These are phyloP conservation scores for Hyposmocoma kahamanoa DNA, from an alignment of 1,140 invertebrate genomes.

Conservation along the genomic window DNA sequence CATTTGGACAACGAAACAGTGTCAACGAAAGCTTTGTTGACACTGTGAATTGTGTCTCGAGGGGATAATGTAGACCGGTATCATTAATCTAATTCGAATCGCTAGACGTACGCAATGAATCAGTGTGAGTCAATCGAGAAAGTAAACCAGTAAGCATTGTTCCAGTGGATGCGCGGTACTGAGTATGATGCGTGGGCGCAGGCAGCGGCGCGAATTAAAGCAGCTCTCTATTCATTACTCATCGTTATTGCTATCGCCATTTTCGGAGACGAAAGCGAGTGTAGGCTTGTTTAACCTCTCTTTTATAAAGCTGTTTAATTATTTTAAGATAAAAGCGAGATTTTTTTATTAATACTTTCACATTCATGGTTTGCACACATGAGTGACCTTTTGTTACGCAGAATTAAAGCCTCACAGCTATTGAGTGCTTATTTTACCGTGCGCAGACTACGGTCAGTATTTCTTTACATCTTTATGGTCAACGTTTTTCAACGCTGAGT, in stretches of 20 bases:
- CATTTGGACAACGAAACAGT: background rate
- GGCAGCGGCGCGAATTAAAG: constrained; percentile 61
- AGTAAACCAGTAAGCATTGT: constrained; percentile 70
- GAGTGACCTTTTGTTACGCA: constrained; percentile 44
- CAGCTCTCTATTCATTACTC: constrained; percentile 72
- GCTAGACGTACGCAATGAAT: constrained; percentile 61
- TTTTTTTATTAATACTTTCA: constrained; percentile 5
- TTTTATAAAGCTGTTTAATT: constrained; percentile 21
- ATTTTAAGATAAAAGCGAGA: constrained; percentile 12
- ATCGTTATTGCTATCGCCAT: constrained; percentile 65
- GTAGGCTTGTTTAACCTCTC: constrained; percentile 47
- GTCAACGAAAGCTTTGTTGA: constrained; percentile 26
- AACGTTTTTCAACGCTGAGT: no score
- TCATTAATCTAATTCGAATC: constrained; percentile 63
- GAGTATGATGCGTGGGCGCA: constrained; percentile 42
- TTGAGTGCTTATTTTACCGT: constrained; percentile 47
- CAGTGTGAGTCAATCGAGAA: constrained; percentile 69
- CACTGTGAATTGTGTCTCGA: constrained; percentile 22
- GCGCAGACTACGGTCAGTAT: constrained; percentile 26
- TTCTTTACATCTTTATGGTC: no score
- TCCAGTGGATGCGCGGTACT: constrained; percentile 56
- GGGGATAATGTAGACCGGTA: constrained; percentile 22
- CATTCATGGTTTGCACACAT: constrained; percentile 26
- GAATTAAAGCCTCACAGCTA: constrained; percentile 51
- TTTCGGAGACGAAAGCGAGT: constrained; percentile 66